Base-by-base conservation (phyloP, 2,113 vertebrate genomes). In the Tachysurus fulvidraco region DNA sequence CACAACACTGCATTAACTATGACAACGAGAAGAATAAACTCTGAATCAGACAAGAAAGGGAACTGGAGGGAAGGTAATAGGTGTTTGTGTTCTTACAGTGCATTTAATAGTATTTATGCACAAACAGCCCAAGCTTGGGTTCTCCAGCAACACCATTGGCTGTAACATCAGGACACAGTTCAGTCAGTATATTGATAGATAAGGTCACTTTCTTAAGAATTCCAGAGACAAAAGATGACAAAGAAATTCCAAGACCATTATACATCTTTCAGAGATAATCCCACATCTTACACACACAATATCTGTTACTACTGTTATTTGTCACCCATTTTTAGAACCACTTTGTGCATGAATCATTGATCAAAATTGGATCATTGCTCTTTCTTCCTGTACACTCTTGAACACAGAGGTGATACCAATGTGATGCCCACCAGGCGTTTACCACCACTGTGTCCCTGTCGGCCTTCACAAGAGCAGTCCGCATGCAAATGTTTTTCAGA, bases 401-500 rank as follows among this genome's bases (percentile, higher is more conserved):
- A 85, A 84, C 88, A 83, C 55, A 52, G 85, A 89, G 91, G 88
- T 92, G 80, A 92, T 90, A 85, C 89, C 30, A 69, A 88, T 92
- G 92, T 74, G 88, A 88, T 85, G 88, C 91, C 88, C 96, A 95
- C 94, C 94, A 94, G 93, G 90, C 89, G 90, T 83, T 91, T 93
- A 85, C 92, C 93, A 88, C 92, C 92, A 90, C 88, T 88, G 89
- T 92, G 88, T 87, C 85, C 91, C 92, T 88, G 76, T 30, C 76
- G 92, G 87, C 85, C 93, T 91, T 71, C 67, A 81, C 90, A 85
- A 92, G 76, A 86, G 30, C 59, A 87, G 93, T 94, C 92, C 95
- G 93, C 91, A 94, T 95, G 93, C 89, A 94, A 94, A 96, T 94
- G 90, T 81, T 88, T 92, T 93, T 92, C 88, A 12, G 93, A 89